A percentile compares a stretch with the other conserved stretches of the same genome.
Conservation (phyloP, 2,113 vertebrate species). For the Numenius arquata region DNA sequence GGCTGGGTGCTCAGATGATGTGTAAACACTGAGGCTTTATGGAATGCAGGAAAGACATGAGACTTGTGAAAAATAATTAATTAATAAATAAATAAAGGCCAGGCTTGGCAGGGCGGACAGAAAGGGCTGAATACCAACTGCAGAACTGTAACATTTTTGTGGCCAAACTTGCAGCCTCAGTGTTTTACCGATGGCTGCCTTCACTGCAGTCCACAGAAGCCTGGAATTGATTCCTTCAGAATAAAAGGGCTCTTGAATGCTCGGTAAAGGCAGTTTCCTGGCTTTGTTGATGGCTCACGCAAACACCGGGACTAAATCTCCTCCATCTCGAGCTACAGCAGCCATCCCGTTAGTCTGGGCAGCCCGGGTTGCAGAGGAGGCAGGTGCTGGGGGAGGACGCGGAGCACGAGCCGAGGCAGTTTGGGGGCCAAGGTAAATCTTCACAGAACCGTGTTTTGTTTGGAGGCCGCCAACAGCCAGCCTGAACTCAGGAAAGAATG, state of each 20-base stretch:
- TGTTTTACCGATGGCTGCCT: constrained; percentile 47
- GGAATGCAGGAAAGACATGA: constrained; percentile 31
- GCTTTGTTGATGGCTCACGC: constrained; percentile 18
- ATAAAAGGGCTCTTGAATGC: constrained; percentile 57
- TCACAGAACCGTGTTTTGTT: constrained; percentile 46
- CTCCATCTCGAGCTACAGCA: constrained; percentile 35
- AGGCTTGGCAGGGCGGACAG: background rate
- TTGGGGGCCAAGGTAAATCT: constrained; percentile 49
- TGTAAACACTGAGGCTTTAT: constrained; percentile 36
- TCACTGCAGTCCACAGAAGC: constrained; percentile 44
- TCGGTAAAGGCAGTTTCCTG: constrained; percentile 49
- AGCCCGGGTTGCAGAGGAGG: constrained; percentile 27
- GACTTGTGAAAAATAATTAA: constrained; percentile 40
- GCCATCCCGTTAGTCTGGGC: constrained; percentile 27
- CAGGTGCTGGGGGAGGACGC: constrained; percentile 17
- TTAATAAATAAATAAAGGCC: constrained; percentile 38
- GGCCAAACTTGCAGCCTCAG: constrained; percentile 48
- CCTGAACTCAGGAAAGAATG: constrained; percentile 41
- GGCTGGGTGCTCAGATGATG: too few species aligned
- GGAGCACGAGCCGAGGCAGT: background rate
- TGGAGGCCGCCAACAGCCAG: constrained; percentile 43
- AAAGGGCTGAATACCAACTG: constrained; percentile 40
- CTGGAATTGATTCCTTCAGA: constrained; percentile 51
- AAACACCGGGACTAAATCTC: constrained; percentile 50
- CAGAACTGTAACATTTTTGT: constrained; percentile 57